Base-by-base conservation (phyloP, 2,888 invertebrate species). In the Prenolepis imparis region DNA sequence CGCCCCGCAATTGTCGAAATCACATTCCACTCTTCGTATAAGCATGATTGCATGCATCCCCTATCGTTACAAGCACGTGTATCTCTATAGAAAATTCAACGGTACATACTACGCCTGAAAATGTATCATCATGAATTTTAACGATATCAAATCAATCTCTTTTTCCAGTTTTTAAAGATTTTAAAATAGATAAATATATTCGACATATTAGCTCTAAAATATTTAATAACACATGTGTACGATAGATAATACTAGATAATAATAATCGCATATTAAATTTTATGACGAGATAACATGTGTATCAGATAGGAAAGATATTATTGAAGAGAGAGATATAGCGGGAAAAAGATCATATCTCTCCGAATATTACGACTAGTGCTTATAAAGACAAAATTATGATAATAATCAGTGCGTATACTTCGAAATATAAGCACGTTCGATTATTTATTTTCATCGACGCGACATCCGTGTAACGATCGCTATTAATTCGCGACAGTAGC, bases 361-460 rank as follows among this genome's bases (percentile, higher is more conserved):
- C 44, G 18, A 28, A 18, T 41, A 28, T 21, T 61, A 44, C 75
- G 68, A 64, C 11, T n/a, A 61, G n/a, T 48, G 52, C 67, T 83
- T 67, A 28, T 28, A 74, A 63, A 18, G 55, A 66, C 36, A 36
- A 85, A 86, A 89, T 88, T 87, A 87, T 86, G 84, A 82, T 87
- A 87, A 89, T 87, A 28, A 64, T 32, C 28, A n/a, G 41, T 36
- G 24, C 63, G 41, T 52, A 61, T 32, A 55, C 44, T 73, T 66
- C 59, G 73, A 78, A 78, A 44, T 57, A n/a, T 52, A 61, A 41
- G 41, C 67, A n/a, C 77, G 66, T 73, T 52, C 36, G 80, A 82
- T 81, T 90, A 90, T 90, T 90, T 90, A 89, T 88, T 86, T 90
- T 84, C 80, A 66, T 70, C 48, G 72, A 67, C 77, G 82, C 78